Evolutionary conservation across 2,113 vertebrate species (phyloP).

Genomic region (Hippoglossus stenolepis): DNA sequence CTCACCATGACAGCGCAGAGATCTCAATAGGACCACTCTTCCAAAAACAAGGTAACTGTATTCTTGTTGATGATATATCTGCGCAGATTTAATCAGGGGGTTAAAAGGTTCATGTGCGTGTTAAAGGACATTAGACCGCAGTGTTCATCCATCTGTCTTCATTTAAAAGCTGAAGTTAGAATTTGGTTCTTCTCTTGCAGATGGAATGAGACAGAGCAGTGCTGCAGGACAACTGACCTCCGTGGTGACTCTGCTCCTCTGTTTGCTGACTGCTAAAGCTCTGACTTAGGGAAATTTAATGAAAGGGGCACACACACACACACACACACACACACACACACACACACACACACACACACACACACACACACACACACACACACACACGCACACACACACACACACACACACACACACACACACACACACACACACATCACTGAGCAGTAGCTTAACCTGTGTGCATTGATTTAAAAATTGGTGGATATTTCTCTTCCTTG

Average conservation of each 20-base stretch:
- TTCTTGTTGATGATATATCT: not conserved
- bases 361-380: not conserved
- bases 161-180: not conserved
- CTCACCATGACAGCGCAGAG: constrained; percentile 38
- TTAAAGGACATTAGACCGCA: too few relatives aligned
- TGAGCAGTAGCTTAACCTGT: not conserved
- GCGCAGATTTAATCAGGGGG: not conserved
- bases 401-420: too few relatives aligned
- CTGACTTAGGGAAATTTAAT: not conserved
- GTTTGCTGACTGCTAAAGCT: constrained; percentile 16
- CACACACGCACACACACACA: not conserved
- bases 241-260: constrained; percentile 29
- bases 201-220: not conserved
- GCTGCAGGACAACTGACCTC: constrained; percentile 6
- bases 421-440: not conserved
- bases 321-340: not conserved
- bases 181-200: constrained; percentile 7
- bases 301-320: not conserved
- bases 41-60: not conserved
- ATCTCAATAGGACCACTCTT: constrained; percentile 69
- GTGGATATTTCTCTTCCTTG: not conserved
- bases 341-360: too few relatives aligned
- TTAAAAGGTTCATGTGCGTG: too few relatives aligned
- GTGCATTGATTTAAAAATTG: not conserved
- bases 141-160: not conserved